Evolutionary conservation across 2,797 vertebrate species (phyloP).

Genomic region (Pteropus rufus): DNA sequence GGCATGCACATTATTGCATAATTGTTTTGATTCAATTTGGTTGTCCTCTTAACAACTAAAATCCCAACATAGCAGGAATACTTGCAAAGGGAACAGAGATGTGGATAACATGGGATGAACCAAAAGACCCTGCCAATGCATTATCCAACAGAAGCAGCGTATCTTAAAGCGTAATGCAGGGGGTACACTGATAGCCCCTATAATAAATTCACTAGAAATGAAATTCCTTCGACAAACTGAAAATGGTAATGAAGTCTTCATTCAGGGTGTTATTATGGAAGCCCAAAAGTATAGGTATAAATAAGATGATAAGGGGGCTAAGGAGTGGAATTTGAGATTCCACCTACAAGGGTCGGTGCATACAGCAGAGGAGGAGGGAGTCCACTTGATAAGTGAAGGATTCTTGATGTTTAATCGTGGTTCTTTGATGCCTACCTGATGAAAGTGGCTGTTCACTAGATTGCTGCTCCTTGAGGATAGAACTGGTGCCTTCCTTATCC

Average conservation of each 20-base stretch:
- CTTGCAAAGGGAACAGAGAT: conserved; percentile 51
- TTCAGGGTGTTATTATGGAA: neutral
- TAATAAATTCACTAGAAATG: neutral
- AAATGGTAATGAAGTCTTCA: neutral
- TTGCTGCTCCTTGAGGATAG: neutral
- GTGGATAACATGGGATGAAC: conserved; percentile 32
- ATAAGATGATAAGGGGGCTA: neutral
- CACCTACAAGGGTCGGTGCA: neutral
- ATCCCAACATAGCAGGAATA: conserved; percentile 55
- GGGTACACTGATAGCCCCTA: neutral
- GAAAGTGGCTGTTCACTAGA: neutral
- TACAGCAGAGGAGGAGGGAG: neutral
- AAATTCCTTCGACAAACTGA: neutral
- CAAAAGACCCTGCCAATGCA: conserved; percentile 35
- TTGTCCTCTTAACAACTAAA: conserved; percentile 56
- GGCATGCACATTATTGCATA: conserved; percentile 43
- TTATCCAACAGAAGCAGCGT: neutral
- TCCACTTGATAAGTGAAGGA: neutral
- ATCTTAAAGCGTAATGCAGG: neutral
- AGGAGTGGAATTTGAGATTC: neutral
- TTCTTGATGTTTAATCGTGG: neutral
- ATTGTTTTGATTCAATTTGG: conserved; percentile 63
- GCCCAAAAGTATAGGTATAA: neutral
- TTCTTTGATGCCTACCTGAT: neutral
- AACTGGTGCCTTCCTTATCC: neutral